Percentiles rank a stretch among this genome's conserved stretches.
phyloP scores from a whole-genome alignment of 2,888 invertebrate species.

The Oeneis ivallda region DNA sequence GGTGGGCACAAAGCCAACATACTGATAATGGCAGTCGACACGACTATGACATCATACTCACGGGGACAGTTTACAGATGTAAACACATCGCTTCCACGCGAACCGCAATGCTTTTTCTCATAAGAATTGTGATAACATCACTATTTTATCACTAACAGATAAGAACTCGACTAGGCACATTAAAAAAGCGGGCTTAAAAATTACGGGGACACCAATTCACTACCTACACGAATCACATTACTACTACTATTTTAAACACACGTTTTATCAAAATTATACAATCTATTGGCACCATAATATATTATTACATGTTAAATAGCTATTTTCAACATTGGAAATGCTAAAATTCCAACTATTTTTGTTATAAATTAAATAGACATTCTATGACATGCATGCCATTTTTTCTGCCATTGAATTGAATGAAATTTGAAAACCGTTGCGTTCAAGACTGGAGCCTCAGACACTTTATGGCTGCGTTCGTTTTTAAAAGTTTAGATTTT shows the following conservation, averaged over 20 bases:
- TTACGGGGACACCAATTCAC: constrained; percentile 69
- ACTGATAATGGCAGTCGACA: constrained; percentile 74
- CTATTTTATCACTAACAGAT: constrained; percentile 28
- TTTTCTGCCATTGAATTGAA: too few species aligned
- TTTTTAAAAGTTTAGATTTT: not conserved
- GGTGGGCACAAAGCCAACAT: constrained; percentile 80
- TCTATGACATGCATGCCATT: constrained; percentile 77
- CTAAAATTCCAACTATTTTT: constrained; percentile 59
- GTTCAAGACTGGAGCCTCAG: constrained; percentile 58
- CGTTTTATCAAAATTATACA: constrained; percentile 45
- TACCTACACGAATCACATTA: constrained; percentile 68
- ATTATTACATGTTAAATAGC: constrained; percentile 40
- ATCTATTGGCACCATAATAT: constrained; percentile 53
- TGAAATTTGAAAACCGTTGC: constrained; percentile 67
- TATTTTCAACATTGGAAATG: constrained; percentile 45
- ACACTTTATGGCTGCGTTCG: constrained; percentile 55
- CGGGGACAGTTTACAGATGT: constrained; percentile 73
- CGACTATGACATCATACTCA: constrained; percentile 80
- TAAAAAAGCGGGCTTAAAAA: constrained; percentile 55
- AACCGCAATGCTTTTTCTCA: constrained; percentile 52
- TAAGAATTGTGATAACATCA: constrained; percentile 36
- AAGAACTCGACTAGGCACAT: constrained; percentile 39
- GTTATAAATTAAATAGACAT: constrained; percentile 63
- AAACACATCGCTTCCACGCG: constrained; percentile 74
- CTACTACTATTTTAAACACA: constrained; percentile 46